phyloP scores from a whole-genome alignment of 2,113 vertebrate genomes.

The Syngnathus scovelli region DNA sequence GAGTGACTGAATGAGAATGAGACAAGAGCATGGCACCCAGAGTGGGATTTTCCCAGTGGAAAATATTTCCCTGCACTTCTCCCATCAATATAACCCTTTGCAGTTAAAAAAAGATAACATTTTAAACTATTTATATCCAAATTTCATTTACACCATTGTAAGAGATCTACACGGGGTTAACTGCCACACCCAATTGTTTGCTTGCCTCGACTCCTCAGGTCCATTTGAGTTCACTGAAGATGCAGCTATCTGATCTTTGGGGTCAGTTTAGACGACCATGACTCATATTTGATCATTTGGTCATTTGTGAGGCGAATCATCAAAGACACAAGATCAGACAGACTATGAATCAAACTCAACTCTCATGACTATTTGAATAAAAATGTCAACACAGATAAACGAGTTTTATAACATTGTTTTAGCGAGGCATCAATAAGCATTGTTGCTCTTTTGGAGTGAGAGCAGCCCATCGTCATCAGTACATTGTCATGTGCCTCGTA shows the following conservation, averaged over 20 bases:
- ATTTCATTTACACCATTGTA: neutral
- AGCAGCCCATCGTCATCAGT: constrained; percentile 22
- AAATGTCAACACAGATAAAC: constrained; percentile 37
- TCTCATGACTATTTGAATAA: constrained; percentile 38
- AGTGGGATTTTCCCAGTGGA: no score
- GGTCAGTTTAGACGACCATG: constrained; percentile 57
- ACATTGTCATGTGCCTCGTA: constrained; percentile 41
- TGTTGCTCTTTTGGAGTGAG: constrained; percentile 29
- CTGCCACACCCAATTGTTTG: neutral
- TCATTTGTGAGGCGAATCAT: constrained; percentile 59
- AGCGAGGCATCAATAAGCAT: constrained; percentile 35
- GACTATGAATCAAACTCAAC: constrained; percentile 39
- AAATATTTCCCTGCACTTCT: no score
- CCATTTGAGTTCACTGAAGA: constrained; percentile 29
- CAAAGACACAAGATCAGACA: constrained; percentile 61
- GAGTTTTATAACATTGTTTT: constrained; percentile 18
- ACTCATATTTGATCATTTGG: constrained; percentile 50
- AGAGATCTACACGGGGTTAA: neutral
- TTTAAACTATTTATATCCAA: no score
- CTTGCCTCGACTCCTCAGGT: neutral
- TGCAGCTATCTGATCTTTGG: constrained; percentile 48
- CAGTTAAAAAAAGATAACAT: no score
- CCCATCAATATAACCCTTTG: no score
- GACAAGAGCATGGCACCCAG: no score
- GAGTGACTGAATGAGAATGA: no score